Conservation (phyloP, 1,140 invertebrate genomes). For the Dysdera silvatica region DNA sequence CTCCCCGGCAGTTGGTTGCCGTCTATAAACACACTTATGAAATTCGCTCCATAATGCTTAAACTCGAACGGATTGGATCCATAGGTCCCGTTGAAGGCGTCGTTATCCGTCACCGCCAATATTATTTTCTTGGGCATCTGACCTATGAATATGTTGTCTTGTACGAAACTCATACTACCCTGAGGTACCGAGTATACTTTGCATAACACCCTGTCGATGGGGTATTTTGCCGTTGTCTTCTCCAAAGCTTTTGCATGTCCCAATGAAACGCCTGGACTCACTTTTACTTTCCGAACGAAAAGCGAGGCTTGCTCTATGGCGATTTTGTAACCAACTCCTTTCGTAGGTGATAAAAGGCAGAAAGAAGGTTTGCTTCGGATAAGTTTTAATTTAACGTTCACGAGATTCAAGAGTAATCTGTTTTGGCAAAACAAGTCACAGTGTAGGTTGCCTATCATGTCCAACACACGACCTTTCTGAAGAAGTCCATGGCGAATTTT, state of each 20-base stretch:
- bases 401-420: not conserved
- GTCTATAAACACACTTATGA: not conserved
- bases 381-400: not conserved
- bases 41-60: not conserved
- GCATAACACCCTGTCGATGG: not conserved
- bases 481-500: not conserved
- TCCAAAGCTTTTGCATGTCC: slow-evolving; percentile 1
- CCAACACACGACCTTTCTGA: not conserved
- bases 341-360: not conserved
- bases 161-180: not conserved
- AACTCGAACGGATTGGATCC: not conserved
- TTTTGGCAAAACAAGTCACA: not conserved
- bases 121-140: not conserved
- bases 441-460: slow-evolving; percentile 1
- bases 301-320: not conserved
- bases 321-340: not conserved
- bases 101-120: not conserved
- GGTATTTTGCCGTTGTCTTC: not conserved
- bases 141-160: slow-evolving; percentile 14
- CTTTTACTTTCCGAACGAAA: not conserved
- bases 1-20: not conserved
- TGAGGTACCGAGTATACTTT: not conserved
- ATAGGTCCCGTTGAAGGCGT: not conserved
- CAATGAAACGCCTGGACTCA: not conserved
- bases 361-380: not conserved